phyloP scores from a whole-genome alignment of 2,888 invertebrate genomes.

The Lumbricus terrestris region DNA sequence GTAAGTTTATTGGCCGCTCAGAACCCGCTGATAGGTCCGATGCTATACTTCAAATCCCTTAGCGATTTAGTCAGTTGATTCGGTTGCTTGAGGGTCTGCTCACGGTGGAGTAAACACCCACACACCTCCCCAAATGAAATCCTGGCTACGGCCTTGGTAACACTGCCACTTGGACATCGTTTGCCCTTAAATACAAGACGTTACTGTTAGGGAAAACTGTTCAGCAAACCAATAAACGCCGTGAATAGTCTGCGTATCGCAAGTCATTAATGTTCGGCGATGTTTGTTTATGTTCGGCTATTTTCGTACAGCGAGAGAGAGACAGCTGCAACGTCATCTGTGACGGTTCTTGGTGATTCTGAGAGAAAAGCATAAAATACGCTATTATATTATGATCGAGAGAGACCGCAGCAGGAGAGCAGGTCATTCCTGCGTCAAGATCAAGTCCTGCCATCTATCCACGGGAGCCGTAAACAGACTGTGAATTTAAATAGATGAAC shows the following conservation, averaged over 20 bases:
- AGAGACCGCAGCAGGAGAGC: not conserved
- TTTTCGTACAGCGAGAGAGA: not conserved
- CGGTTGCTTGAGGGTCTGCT: too few relatives aligned
- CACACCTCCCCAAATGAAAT: too few relatives aligned
- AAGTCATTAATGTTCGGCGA: not conserved
- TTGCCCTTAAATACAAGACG: too few relatives aligned
- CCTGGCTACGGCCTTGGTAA: too few relatives aligned
- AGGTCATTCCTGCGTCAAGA: not conserved
- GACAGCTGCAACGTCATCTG: not conserved
- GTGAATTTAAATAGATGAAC: not conserved
- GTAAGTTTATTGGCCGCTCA: too few relatives aligned
- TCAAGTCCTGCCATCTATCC: not conserved
- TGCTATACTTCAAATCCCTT: too few relatives aligned
- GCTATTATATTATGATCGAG: not conserved
- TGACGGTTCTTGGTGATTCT: not conserved
- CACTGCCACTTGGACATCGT: too few relatives aligned
- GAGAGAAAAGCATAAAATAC: not conserved
- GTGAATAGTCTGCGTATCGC: not conserved
- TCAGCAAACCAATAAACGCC: not conserved
- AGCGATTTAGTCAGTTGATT: too few relatives aligned
- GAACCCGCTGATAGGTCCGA: too few relatives aligned
- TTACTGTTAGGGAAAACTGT: too few relatives aligned
- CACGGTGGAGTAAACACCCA: too few relatives aligned
- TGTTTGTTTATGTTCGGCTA: not conserved
- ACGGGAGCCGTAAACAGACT: not conserved